These are phyloP conservation scores for Piscicola geometra DNA, from an alignment of 2,888 invertebrate genomes.

Conservation along the genomic window DNA sequence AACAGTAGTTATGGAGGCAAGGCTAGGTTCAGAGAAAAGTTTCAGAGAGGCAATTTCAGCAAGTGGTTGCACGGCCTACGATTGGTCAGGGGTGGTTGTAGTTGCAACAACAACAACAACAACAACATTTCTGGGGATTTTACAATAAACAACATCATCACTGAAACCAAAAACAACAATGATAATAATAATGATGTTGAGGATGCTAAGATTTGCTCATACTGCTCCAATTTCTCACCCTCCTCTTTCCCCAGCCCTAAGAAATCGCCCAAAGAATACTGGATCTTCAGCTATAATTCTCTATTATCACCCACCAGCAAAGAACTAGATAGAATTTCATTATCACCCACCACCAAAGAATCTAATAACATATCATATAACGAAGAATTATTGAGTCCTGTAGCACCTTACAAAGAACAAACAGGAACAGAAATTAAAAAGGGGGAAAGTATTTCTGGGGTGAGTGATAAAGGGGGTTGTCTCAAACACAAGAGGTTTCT, in stretches of 20 bases:
- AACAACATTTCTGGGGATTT: no score
- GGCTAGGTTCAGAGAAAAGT: not conserved
- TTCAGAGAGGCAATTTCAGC: slow-evolving; percentile 1
- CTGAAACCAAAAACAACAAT: no score
- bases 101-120: no score
- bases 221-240: not conserved
- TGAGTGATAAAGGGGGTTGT: not conserved
- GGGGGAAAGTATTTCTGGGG: no score
- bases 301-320: not conserved
- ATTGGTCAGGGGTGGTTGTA: no score
- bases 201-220: not conserved
- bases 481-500: not conserved
- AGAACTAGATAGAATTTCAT: no score
- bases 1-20: not conserved
- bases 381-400: no score
- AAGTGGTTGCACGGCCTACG: not conserved
- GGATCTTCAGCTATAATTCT: slow-evolving; percentile 19
- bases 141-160: no score
- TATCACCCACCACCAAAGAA: no score
- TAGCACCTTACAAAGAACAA: no score
- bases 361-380: no score
- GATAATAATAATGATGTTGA: not conserved
- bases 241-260: slow-evolving; percentile 18
- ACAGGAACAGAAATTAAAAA: no score
- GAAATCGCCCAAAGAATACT: slow-evolving; percentile 34